phyloP scores from a whole-genome alignment of 2,888 invertebrate species.

The Andrena marginata region DNA sequence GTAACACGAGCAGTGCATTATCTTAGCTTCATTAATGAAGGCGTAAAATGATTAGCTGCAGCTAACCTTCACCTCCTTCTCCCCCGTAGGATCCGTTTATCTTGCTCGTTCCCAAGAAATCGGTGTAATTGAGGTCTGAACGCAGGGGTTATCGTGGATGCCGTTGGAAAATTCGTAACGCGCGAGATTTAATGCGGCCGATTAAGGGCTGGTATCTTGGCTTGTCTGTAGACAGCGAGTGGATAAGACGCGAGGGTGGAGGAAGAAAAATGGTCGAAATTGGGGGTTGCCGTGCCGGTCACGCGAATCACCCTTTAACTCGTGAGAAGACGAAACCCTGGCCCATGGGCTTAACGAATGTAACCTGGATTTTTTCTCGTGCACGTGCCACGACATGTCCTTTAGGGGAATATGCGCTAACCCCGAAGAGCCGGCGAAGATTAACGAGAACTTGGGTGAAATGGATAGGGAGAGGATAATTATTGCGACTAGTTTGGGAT shows the following conservation, averaged over 20 bases:
- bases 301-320: constrained; percentile 60
- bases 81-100: constrained; percentile 17
- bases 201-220: constrained; percentile 49
- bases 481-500: neutral
- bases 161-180: constrained; percentile 55
- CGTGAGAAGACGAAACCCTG: constrained; percentile 29
- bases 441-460: neutral
- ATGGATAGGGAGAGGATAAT: neutral
- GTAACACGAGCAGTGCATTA: constrained; percentile 7
- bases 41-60: constrained; percentile 28
- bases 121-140: constrained; percentile 31
- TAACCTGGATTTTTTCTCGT: neutral
- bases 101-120: constrained; percentile 31
- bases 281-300: constrained; percentile 50
- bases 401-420: neutral
- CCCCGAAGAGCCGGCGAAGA: neutral
- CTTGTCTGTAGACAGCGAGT: constrained; percentile 29
- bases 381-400: neutral
- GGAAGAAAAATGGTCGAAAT: constrained; percentile 63
- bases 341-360: constrained; percentile 27
- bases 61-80: neutral
- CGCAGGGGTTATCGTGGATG: neutral
- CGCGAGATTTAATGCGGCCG: constrained; percentile 50
- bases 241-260: constrained; percentile 48
- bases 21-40: constrained; percentile 6